Conservation (phyloP, 2,888 invertebrate genomes). For the Halictus quadricinctus region DNA sequence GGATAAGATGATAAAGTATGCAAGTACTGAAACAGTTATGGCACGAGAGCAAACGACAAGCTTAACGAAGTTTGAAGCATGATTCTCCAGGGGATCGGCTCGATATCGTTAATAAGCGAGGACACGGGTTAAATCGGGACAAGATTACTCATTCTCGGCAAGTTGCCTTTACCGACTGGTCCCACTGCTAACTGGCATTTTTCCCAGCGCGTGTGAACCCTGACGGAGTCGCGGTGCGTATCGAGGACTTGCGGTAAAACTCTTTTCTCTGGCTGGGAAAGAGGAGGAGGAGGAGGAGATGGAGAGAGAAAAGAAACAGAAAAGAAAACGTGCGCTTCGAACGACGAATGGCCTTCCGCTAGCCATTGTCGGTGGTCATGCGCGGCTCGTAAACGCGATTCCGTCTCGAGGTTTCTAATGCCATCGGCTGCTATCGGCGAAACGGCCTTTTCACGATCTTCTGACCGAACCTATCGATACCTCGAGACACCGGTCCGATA, state of each 20-base stretch:
- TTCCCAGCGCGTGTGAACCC: constrained; percentile 67
- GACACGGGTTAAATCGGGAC: constrained; percentile 35
- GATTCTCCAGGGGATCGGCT: constrained; percentile 21
- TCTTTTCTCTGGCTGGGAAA: constrained; percentile 57
- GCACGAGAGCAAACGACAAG: not conserved
- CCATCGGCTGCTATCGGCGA: constrained; percentile 45
- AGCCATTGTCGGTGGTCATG: constrained; percentile 73
- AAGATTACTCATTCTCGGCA: constrained; percentile 52
- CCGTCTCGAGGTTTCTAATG: constrained; percentile 67
- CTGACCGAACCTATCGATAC: not conserved
- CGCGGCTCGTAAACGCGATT: constrained; percentile 70
- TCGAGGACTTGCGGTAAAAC: constrained; percentile 66
- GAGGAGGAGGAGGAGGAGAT: not conserved
- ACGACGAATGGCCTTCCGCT: constrained; percentile 66
- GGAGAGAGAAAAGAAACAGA: constrained; percentile 54
- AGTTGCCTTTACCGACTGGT: constrained; percentile 57
- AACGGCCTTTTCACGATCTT: constrained; percentile 13
- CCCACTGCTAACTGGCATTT: constrained; percentile 61
- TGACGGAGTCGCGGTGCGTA: constrained; percentile 53
- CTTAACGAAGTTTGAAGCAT: not conserved
- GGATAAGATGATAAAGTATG: not conserved
- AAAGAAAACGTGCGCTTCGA: constrained; percentile 61
- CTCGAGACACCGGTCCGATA: not conserved
- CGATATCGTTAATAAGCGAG: constrained; percentile 29
- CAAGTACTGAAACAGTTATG: not conserved